A percentile compares a stretch with the other conserved stretches of the same genome.
phyloP scores from a whole-genome alignment of 2,888 invertebrate species.

The Quadriops clusia region DNA sequence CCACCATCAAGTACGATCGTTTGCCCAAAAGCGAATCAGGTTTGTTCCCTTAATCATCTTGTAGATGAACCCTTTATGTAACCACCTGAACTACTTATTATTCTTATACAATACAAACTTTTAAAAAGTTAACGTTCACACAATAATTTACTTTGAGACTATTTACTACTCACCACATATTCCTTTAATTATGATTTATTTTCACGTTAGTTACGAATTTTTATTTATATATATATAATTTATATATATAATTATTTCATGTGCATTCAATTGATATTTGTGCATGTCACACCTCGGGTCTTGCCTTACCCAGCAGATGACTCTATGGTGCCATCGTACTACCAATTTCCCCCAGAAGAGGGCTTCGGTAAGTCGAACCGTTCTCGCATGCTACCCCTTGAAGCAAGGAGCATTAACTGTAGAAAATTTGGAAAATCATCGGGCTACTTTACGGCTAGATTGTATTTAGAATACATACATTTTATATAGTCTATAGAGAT shows the following conservation, averaged over 20 bases:
- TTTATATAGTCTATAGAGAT: too few relatives aligned
- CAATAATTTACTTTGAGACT: too few relatives aligned
- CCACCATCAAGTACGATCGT: slow-evolving; percentile 28
- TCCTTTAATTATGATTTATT: slow-evolving; percentile 1
- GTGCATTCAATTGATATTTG: slow-evolving; percentile 1
- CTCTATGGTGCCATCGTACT: slow-evolving; percentile 9
- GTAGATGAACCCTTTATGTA: too few relatives aligned
- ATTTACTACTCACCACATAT: too few relatives aligned
- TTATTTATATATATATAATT: slow-evolving; percentile 3
- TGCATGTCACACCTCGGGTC: slow-evolving; percentile 13
- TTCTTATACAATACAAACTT: too few relatives aligned
- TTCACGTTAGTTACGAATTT: not conserved
- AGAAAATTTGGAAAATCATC: too few relatives aligned
- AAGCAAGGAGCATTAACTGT: too few relatives aligned
- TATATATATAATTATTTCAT: slow-evolving; percentile 6
- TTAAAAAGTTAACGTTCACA: too few relatives aligned
- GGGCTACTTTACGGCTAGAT: too few relatives aligned
- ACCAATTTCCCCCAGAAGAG: slow-evolving; percentile 7
- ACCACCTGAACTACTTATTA: too few relatives aligned
- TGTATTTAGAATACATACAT: too few relatives aligned
- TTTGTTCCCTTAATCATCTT: slow-evolving; percentile 21
- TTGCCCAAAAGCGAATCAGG: slow-evolving; percentile 29
- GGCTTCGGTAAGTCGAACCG: slow-evolving; percentile 8
- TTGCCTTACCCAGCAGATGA: slow-evolving; percentile 7
- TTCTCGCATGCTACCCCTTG: too few relatives aligned